Evolutionary conservation across 37 sponge, comb jelly and placozoan species (phyloP).

Genomic region (Eunapius fragilis): DNA sequence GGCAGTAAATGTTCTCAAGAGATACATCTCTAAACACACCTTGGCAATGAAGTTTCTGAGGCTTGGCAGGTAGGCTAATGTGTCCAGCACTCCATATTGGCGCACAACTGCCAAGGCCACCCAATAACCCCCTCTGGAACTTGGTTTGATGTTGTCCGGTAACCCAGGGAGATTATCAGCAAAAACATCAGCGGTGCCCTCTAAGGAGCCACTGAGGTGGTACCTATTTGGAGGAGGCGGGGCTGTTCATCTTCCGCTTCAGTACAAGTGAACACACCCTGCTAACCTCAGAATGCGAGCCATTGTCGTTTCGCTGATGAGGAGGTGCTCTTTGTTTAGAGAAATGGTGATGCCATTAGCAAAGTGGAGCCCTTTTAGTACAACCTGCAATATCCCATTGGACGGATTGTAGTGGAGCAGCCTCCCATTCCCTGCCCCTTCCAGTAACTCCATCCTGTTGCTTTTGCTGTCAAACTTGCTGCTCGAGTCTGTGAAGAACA

Average conservation of each 20-base stretch:
- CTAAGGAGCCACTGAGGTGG: conserved; percentile 7
- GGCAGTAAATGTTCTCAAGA: too few relatives aligned
- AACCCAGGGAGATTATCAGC: conserved; percentile 71
- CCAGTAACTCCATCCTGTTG: conserved; percentile 44
- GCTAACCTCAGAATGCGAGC: conserved; percentile 73
- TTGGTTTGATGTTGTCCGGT: conserved; percentile 84
- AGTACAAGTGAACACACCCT: too few relatives aligned
- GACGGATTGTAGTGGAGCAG: conserved; percentile 65
- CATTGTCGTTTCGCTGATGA: conserved; percentile 70
- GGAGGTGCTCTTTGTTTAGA: conserved; percentile 47
- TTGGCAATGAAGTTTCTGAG: conserved; percentile 3
- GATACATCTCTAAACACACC: background rate
- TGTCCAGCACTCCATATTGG: conserved; percentile 10
- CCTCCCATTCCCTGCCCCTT: conserved; percentile 64
- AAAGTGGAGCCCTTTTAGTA: conserved; percentile 52
- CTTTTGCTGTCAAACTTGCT: conserved; percentile 15
- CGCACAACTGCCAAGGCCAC: conserved; percentile 57
- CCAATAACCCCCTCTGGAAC: conserved; percentile 66
- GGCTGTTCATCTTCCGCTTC: too few relatives aligned
- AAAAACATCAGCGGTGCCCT: conserved; percentile 73
- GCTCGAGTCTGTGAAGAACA: conserved; percentile 76
- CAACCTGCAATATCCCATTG: conserved; percentile 18
- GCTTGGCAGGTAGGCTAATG: conserved; percentile 19
- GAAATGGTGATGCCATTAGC: conserved; percentile 82
- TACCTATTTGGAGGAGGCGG: background rate